These are phyloP conservation scores for Crocodylus rhombifer DNA, from an alignment of 2,797 vertebrate species.

Conservation along the genomic window DNA sequence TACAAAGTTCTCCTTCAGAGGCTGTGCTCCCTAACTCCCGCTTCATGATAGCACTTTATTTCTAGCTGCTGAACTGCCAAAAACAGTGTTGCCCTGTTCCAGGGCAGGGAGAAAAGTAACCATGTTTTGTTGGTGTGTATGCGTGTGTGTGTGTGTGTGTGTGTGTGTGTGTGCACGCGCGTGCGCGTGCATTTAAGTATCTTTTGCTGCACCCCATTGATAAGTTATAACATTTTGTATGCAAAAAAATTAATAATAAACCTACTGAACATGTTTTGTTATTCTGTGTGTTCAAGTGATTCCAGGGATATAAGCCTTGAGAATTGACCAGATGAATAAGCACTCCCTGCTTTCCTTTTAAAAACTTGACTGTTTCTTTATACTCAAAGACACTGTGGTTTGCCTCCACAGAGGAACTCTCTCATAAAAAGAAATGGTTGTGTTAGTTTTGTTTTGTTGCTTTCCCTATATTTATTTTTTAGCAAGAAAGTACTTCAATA, in stretches of 20 bases:
- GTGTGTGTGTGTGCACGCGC: not conserved
- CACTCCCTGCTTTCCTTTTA: slow-evolving; percentile 21
- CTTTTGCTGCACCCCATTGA: slow-evolving; percentile 88
- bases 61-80: slow-evolving; percentile 90
- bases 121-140: slow-evolving; percentile 74
- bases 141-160: slow-evolving; percentile 39
- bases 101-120: slow-evolving; percentile 73
- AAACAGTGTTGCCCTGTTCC: slow-evolving; percentile 92
- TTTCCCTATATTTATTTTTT: not conserved
- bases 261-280: slow-evolving; percentile 52
- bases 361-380: not conserved
- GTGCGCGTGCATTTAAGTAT: slow-evolving; percentile 76
- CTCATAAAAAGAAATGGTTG: slow-evolving; percentile 13
- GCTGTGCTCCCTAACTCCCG: slow-evolving; percentile 62
- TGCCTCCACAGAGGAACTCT: slow-evolving; percentile 45
- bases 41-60: slow-evolving; percentile 93
- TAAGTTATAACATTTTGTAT: slow-evolving; percentile 87
- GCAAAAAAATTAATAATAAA: slow-evolving; percentile 76
- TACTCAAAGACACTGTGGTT: slow-evolving; percentile 8
- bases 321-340: not conserved
- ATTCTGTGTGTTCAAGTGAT: slow-evolving; percentile 39
- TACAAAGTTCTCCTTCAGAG: too few relatives aligned
- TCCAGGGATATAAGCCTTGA: not conserved
- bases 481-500: not conserved
- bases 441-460: slow-evolving; percentile 32